Conservation (phyloP, 2,797 vertebrate genomes). For the Urophycis tenuis region DNA sequence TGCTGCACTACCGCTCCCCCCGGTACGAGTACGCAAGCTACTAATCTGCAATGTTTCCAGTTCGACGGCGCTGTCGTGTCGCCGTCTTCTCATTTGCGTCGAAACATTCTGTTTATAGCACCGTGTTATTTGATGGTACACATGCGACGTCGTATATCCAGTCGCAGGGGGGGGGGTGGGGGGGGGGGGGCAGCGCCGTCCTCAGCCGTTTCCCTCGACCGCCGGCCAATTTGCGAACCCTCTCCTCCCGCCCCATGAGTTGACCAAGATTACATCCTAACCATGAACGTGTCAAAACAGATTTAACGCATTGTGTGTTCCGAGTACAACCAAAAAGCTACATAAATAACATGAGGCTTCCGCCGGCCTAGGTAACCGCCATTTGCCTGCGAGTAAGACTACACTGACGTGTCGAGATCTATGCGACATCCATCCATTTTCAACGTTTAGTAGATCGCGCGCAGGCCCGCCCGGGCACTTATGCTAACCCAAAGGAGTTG, state of each 20-base stretch:
- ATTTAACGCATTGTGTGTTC: constrained; percentile 42
- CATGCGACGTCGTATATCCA: no score
- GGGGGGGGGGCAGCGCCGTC: constrained; percentile 21
- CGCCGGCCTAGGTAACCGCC: constrained; percentile 41
- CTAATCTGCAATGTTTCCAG: background rate
- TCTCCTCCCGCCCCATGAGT: constrained; percentile 17
- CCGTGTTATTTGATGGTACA: constrained; percentile 7
- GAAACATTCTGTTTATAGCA: constrained; percentile 9
- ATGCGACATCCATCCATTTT: constrained; percentile 56
- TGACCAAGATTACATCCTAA: constrained; percentile 46
- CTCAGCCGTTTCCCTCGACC: constrained; percentile 13
- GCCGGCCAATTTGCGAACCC: constrained; percentile 23
- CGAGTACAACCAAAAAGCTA: constrained; percentile 38
- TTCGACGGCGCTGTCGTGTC: background rate
- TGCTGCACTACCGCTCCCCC: no score
- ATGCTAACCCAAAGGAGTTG: constrained; percentile 42
- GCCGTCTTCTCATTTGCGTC: background rate
- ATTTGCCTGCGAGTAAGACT: constrained; percentile 36
- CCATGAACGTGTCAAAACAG: constrained; percentile 51
- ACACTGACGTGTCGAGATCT: constrained; percentile 45
- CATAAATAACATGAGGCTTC: constrained; percentile 3
- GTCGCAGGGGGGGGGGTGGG: no score
- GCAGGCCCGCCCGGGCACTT: constrained; percentile 36
- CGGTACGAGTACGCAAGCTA: background rate
- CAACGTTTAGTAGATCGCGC: constrained; percentile 48